A percentile compares a stretch with the other conserved stretches of the same genome.
phyloP scores from a whole-genome alignment of 2,797 vertebrate species.

The Sebastes iracundus region DNA sequence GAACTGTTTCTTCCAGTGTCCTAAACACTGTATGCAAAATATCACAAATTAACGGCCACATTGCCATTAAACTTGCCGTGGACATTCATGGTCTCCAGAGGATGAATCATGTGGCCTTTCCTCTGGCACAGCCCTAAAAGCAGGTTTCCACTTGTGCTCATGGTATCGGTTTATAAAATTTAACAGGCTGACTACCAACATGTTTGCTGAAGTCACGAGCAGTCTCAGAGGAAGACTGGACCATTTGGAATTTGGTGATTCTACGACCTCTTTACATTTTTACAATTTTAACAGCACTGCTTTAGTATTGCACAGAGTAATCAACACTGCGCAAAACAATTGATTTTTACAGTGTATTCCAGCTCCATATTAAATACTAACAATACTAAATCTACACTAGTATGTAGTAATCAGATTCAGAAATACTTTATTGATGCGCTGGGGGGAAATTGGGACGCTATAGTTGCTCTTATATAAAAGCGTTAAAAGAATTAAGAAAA shows the following conservation, averaged over 20 bases:
- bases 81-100: background rate
- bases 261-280: background rate
- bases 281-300: background rate
- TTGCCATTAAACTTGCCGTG: background rate
- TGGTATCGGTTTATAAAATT: background rate
- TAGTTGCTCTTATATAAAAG: too few relatives aligned
- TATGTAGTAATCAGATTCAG: background rate
- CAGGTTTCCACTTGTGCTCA: background rate
- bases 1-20: background rate
- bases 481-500: too few relatives aligned
- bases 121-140: background rate
- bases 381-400: background rate
- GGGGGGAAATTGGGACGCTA: too few relatives aligned
- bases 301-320: background rate
- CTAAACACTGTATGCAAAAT: background rate
- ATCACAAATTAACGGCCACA: background rate
- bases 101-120: background rate
- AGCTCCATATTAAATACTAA: background rate
- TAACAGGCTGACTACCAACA: background rate
- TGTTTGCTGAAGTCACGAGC: background rate
- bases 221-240: background rate
- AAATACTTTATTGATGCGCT: too few relatives aligned
- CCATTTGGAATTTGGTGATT: background rate
- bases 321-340: background rate
- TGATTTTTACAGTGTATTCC: background rate